Evolutionary conservation across 2,797 vertebrate species (phyloP), one percentile per base, ranked within the genome.

Genomic region (Silurus aristotelis): DNA sequence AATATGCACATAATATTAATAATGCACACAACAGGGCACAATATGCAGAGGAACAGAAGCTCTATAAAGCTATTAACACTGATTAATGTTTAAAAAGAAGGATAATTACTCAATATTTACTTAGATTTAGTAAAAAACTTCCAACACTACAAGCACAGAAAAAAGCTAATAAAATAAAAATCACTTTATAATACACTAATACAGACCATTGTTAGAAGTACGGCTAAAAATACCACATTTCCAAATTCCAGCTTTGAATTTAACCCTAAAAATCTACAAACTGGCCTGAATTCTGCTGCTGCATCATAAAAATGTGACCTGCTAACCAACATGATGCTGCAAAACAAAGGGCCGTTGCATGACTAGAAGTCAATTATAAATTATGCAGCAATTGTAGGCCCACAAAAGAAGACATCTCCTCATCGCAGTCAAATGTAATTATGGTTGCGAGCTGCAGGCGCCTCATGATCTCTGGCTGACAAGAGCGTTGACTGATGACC

Each of bases 361-460:
- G 86, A 89, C 93, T 85, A 93, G 95, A 94, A 92, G 95, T 97
- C 97, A 96, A 97, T 98, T 98, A 97, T 98, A 97, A 98, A 98
- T 98, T 96, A 98, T 97, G 96, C 96, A 97, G 96, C 95, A 97
- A 96, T 92, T 96, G 96, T 96, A 96, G 97, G 95, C 95, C 96
- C 96, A 97, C 96, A 97, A 96, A 98, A 97, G 96, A 97, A 98
- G 97, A 99, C 97, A 97, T 98, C 96, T 95, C 95, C 96, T 96
- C 96, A 96, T 96, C 94, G 96, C 97, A 97, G 97, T 98, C 97
- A 97, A 95, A 97, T 97, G 95, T 97, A 98, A 99, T 99, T 98
- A 99, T 95, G 95, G 96, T 96, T 96, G 96, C 92, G 95, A 95
- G 93, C 95, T 90, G 96, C 96, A 95, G 88, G 92, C 94, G 93